A percentile compares a stretch with the other conserved stretches of the same genome.
These are phyloP conservation scores for Spondyliosoma cantharus DNA, from an alignment of 2,797 vertebrate species.

Conservation along the genomic window DNA sequence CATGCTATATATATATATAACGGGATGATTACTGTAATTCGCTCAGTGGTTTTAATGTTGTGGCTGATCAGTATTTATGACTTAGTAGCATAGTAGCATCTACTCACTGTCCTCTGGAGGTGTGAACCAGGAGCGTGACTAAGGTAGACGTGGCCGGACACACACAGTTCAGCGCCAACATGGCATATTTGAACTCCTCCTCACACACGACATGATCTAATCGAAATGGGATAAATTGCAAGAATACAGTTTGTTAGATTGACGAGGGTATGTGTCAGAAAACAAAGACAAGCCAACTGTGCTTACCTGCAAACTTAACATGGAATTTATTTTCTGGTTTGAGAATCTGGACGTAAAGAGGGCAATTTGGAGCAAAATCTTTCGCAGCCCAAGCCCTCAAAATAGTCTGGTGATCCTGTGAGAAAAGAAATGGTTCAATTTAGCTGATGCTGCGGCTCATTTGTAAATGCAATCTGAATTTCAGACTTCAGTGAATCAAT, in stretches of 20 bases:
- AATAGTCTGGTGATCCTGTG: constrained; percentile 98
- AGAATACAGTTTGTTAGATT: neutral
- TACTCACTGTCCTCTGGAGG: constrained; percentile 99
- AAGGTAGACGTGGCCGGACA: constrained; percentile 98
- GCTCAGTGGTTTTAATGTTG: too few species aligned
- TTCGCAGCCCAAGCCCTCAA: constrained; percentile 99
- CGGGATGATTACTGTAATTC: too few species aligned
- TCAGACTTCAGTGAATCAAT: constrained; percentile 28
- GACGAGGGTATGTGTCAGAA: neutral
- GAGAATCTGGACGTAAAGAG: constrained; percentile 97
- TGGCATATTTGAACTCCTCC: constrained; percentile 99
- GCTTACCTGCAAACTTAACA: constrained; percentile 98
- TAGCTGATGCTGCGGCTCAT: constrained; percentile 26
- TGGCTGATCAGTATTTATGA: too few species aligned
- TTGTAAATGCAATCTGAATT: constrained; percentile 28
- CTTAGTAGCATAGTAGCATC: neutral
- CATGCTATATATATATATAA: too few species aligned
- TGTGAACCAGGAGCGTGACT: constrained; percentile 97
- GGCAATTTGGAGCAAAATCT: constrained; percentile 98
- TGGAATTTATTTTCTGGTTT: constrained; percentile 99
- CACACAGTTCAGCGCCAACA: constrained; percentile 98
- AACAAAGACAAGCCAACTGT: neutral
- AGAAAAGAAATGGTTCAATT: constrained; percentile 9
- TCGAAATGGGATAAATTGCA: neutral
- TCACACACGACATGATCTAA: constrained; percentile 99